phyloP scores from a whole-genome alignment of 2,113 vertebrate species.

The Corvus cornix region DNA sequence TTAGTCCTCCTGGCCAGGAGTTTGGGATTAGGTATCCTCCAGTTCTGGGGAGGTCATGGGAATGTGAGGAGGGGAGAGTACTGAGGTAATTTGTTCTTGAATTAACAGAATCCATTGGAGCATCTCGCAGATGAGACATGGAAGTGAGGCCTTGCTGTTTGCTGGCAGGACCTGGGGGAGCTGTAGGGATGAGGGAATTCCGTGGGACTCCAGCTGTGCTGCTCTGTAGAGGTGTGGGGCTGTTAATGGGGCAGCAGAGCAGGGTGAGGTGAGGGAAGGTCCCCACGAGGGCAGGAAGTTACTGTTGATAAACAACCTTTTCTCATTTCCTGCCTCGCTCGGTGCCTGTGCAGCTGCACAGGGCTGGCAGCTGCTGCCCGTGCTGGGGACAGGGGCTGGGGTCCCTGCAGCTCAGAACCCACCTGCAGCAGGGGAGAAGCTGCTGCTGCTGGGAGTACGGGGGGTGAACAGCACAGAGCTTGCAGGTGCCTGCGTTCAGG shows the following conservation, averaged over 20 bases:
- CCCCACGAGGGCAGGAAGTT: slow-evolving; percentile 28
- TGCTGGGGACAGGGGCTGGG: neutral
- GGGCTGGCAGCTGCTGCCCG: neutral
- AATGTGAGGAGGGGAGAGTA: neutral
- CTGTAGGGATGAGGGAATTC: neutral
- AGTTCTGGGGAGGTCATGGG: neutral
- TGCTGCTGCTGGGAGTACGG: neutral
- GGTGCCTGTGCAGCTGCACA: neutral
- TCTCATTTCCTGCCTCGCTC: slow-evolving; percentile 41
- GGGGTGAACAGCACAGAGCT: neutral
- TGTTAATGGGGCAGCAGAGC: neutral
- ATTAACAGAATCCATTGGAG: fast-evolving
- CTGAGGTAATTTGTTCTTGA: fast-evolving
- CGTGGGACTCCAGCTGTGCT: neutral
- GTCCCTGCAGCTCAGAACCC: neutral
- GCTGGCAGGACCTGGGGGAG: fast-evolving
- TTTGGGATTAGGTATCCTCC: neutral
- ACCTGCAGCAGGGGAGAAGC: neutral
- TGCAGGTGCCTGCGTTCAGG: neutral
- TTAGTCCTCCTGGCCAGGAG: neutral
- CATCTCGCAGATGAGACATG: fast-evolving
- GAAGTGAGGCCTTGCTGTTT: fast-evolving
- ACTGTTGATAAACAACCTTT: slow-evolving; percentile 47
- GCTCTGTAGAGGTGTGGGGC: fast-evolving
- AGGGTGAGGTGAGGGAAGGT: neutral